Conservation (phyloP, 2,888 invertebrate genomes). For the Eupeodes latifasciatus region DNA sequence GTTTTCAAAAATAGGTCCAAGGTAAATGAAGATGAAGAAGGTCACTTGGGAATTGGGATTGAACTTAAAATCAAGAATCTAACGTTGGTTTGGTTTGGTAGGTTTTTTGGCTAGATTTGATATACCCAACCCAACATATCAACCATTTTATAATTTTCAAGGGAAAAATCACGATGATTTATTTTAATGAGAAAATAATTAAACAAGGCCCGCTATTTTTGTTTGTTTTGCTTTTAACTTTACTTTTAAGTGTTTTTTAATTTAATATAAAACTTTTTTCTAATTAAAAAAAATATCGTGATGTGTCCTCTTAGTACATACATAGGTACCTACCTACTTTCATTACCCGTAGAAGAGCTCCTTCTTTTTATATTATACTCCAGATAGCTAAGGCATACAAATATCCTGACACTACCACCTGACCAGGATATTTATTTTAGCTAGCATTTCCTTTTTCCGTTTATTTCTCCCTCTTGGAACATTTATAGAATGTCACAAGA, state of each 20-base stretch:
- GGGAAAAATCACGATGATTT: neutral
- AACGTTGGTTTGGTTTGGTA: too few species aligned
- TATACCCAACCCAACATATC: neutral
- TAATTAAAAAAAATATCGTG: neutral
- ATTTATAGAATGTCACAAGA: conserved; percentile 37
- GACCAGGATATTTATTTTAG: neutral
- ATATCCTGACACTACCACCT: conserved; percentile 11
- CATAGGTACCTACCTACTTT: neutral
- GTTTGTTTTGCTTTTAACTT: neutral
- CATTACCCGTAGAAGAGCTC: neutral
- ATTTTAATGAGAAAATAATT: conserved; percentile 10
- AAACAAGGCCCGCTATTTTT: neutral
- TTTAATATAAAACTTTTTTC: neutral
- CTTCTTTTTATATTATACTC: neutral
- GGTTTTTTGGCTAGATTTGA: neutral
- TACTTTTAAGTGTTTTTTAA: neutral
- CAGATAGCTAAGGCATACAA: neutral
- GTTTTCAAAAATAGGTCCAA: too few species aligned
- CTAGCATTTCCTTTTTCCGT: neutral
- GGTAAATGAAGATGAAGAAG: neutral
- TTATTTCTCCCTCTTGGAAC: conserved; percentile 7
- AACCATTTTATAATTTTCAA: neutral
- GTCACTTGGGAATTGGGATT: neutral
- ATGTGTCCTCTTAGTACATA: neutral
- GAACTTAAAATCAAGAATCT: neutral